These are phyloP conservation scores for Stegastes partitus DNA, from an alignment of 2,113 vertebrate genomes.

Conservation along the genomic window DNA sequence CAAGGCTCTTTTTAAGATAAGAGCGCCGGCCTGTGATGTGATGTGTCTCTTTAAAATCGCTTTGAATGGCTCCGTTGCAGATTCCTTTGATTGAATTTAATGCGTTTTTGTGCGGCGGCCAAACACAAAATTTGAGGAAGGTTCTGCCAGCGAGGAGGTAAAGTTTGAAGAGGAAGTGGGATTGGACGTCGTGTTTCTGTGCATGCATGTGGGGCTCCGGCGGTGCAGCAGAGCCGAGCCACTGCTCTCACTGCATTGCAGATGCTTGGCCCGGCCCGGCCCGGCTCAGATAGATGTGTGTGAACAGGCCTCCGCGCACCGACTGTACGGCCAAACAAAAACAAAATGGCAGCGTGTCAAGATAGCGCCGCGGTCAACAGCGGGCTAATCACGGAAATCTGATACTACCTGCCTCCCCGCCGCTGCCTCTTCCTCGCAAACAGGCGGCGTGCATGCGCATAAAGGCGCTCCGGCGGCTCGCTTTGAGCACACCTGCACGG, in stretches of 20 bases:
- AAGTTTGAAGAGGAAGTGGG: no score
- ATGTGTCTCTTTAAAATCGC: slow-evolving; percentile 11
- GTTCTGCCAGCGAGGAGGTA: no score
- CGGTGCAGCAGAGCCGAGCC: slow-evolving; percentile 49
- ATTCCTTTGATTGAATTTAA: slow-evolving; percentile 20
- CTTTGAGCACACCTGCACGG: slow-evolving; percentile 51
- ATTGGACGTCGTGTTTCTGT: no score
- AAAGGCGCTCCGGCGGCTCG: slow-evolving; percentile 22
- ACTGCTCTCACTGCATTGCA: slow-evolving; percentile 78
- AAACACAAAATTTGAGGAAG: not conserved
- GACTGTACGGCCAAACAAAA: slow-evolving; percentile 42
- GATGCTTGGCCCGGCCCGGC: slow-evolving; percentile 58
- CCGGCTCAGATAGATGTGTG: slow-evolving; percentile 48
- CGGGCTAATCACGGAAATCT: slow-evolving; percentile 42
- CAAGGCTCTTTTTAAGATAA: slow-evolving; percentile 44
- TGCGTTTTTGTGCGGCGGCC: not conserved
- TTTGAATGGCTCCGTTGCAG: slow-evolving; percentile 3
- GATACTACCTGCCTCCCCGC: not conserved
- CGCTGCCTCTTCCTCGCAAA: not conserved
- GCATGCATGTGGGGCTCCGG: no score
- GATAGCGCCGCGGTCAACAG: slow-evolving; percentile 44
- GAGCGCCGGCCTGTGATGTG: not conserved
- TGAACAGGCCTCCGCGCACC: slow-evolving; percentile 34
- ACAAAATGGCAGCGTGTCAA: slow-evolving; percentile 52
- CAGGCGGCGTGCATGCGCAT: not conserved